Conservation (phyloP, 2,797 vertebrate species). For the Cirrhinus molitorella region DNA sequence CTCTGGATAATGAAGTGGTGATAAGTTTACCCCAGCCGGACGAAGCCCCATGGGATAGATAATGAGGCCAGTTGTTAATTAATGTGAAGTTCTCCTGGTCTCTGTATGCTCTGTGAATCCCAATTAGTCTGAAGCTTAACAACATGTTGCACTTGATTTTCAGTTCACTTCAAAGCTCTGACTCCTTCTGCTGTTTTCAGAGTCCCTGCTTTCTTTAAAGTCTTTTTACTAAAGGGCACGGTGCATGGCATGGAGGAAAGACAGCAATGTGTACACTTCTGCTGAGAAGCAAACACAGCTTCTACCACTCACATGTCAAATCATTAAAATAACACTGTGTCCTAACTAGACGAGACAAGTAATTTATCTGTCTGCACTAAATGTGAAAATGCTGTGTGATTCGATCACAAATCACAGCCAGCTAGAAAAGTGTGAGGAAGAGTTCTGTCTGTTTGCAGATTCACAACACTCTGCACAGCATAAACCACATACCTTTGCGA, state of each 20-base stretch:
- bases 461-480: background rate
- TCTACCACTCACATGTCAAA: background rate
- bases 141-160: constrained; percentile 66
- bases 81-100: constrained; percentile 64
- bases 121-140: constrained; percentile 56
- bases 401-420: background rate
- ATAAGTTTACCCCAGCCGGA: constrained; percentile 75
- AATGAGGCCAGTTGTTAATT: constrained; percentile 76
- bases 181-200: constrained; percentile 68
- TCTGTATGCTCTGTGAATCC: constrained; percentile 60
- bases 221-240: constrained; percentile 33
- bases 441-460: too few relatives aligned
- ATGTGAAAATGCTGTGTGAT: background rate
- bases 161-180: constrained; percentile 73
- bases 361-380: background rate
- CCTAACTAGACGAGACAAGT: background rate
- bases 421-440: background rate
- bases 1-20: constrained; percentile 67
- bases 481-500: background rate
- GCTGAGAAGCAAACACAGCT: background rate
- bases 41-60: constrained; percentile 74
- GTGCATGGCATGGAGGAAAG: background rate
- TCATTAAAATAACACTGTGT: background rate
- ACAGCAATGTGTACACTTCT: background rate
- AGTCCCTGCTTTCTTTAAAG: constrained; percentile 59